These are phyloP conservation scores for Oscheius myriophilus DNA, from an alignment of 2,888 invertebrate species.

Conservation along the genomic window DNA sequence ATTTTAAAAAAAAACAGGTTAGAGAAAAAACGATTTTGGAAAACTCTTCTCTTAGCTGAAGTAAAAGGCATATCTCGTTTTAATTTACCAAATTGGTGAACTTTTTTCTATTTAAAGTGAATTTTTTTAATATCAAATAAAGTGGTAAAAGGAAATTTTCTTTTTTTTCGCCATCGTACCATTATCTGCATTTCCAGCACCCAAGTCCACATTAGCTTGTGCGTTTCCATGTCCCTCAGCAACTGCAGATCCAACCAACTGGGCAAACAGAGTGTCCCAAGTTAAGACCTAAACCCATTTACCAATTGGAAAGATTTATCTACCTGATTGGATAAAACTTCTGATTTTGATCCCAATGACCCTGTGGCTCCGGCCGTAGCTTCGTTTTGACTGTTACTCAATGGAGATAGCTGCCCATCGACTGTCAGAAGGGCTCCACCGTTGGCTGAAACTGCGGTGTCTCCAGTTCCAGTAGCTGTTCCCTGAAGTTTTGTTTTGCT, in stretches of 20 bases:
- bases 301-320: neutral
- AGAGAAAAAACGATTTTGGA: no score
- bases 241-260: conserved; percentile 48
- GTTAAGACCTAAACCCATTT: conserved; percentile 36
- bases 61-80: no score
- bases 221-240: conserved; percentile 58
- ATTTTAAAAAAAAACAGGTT: no score
- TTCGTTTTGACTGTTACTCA: conserved; percentile 24
- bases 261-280: conserved; percentile 52
- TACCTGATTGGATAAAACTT: conserved; percentile 35
- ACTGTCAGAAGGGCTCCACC: conserved; percentile 36
- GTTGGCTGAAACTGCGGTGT: conserved; percentile 41
- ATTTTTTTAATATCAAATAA: no score
- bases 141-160: neutral
- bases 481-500: conserved; percentile 34
- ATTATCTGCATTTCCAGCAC: conserved; percentile 45
- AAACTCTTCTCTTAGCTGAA: no score
- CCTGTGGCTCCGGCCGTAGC: conserved; percentile 59
- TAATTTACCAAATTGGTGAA: no score
- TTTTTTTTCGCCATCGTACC: conserved; percentile 37
- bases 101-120: no score
- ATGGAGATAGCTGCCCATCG: conserved; percentile 6
- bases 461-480: conserved; percentile 48
- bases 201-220: conserved; percentile 55
- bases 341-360: conserved; percentile 44